Percentiles rank a stretch among this genome's conserved stretches.
Evolutionary conservation across 2,888 invertebrate genomes (phyloP).

Genomic region (Latrodectus elegans): DNA sequence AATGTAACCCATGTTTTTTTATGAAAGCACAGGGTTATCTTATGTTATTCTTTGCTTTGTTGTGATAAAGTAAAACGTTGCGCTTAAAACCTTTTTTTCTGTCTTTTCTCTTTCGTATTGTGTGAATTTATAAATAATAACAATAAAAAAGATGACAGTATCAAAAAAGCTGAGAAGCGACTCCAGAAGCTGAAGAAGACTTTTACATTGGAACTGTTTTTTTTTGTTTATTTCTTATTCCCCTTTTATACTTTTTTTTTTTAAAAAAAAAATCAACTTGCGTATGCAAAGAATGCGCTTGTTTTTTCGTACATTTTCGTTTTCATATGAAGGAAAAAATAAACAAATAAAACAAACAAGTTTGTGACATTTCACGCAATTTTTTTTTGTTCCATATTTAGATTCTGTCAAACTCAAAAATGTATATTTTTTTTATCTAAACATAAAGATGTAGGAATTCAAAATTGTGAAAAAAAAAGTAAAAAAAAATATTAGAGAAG

Average conservation of each 20-base stretch:
- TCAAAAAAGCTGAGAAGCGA: neutral
- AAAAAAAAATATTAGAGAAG: no score
- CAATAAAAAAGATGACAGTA: no score
- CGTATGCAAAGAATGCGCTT: constrained; percentile 27
- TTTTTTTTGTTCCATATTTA: no score
- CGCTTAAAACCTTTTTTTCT: neutral
- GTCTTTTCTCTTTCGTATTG: no score
- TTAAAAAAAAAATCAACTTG: constrained; percentile 8
- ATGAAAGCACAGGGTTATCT: neutral
- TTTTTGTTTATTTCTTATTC: neutral
- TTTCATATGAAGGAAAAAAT: neutral
- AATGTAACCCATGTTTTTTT: no score
- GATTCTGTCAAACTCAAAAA: no score
- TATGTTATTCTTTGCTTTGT: neutral
- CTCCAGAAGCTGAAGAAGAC: neutral
- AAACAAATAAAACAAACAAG: constrained; percentile 20
- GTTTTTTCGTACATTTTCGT: neutral
- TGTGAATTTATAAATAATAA: no score
- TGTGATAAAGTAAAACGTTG: constrained; percentile 1
- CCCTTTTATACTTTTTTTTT: neutral
- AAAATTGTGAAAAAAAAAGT: no score
- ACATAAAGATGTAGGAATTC: no score
- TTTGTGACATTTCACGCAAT: constrained; percentile 21
- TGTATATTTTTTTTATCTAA: no score
- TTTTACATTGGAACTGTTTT: neutral